Evolutionary conservation across 1,140 invertebrate genomes (phyloP).

Genomic region (Neodiprion virginianus): DNA sequence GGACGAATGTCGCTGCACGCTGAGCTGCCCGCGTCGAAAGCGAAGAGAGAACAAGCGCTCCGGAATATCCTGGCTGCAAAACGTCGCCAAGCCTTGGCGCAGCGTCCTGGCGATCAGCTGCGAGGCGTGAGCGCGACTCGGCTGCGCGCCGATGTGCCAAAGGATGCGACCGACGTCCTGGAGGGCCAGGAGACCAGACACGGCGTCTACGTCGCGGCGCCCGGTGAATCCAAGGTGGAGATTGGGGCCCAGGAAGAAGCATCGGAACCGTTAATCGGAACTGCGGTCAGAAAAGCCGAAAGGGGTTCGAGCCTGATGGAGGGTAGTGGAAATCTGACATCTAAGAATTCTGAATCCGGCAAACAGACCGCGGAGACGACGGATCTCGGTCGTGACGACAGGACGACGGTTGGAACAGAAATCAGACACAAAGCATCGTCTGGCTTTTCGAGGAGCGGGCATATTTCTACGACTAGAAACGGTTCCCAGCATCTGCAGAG

Average conservation of each 20-base stretch:
- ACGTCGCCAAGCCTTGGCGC: slow-evolving; percentile 38
- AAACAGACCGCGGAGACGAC: neutral
- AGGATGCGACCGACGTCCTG: slow-evolving; percentile 38
- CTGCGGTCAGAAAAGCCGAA: neutral
- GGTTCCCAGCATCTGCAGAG: neutral
- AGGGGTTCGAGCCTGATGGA: neutral
- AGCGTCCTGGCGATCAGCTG: slow-evolving; percentile 18
- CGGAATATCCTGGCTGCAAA: slow-evolving; percentile 44
- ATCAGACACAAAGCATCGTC: neutral
- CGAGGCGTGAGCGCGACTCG: slow-evolving; percentile 18
- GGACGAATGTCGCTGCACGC: slow-evolving; percentile 37
- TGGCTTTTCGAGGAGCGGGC: neutral
- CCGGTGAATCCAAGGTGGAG: neutral
- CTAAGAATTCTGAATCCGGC: neutral
- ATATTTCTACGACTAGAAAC: neutral
- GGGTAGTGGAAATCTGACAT: neutral
- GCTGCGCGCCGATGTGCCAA: slow-evolving; percentile 15
- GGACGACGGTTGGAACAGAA: neutral
- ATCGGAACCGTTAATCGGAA: slow-evolving; percentile 5
- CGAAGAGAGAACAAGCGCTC: slow-evolving; percentile 43
- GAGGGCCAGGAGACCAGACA: slow-evolving; percentile 49
- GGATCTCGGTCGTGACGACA: neutral
- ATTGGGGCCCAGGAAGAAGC: neutral
- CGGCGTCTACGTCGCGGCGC: slow-evolving; percentile 39
- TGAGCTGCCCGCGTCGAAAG: slow-evolving; percentile 42